Conservation (phyloP, 2,113 vertebrate species). For the Ariopsis seemanni region DNA sequence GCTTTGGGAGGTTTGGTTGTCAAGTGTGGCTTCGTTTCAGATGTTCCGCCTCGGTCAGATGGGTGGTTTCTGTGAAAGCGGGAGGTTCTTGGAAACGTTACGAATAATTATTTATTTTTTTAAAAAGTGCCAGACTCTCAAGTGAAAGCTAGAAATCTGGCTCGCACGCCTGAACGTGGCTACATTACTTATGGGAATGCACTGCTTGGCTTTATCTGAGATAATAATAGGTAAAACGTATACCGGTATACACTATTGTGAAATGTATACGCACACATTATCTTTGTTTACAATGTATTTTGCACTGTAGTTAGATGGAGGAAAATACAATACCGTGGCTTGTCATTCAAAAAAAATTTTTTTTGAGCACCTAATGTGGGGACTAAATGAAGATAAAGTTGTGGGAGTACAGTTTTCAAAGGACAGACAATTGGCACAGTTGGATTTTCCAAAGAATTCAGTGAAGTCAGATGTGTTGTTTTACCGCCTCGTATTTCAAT, state of each 20-base stretch:
- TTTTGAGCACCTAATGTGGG: neutral
- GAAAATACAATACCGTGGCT: neutral
- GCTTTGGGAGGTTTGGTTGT: slow-evolving; percentile 16
- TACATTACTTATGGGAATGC: neutral
- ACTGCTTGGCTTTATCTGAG: neutral
- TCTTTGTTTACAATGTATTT: neutral
- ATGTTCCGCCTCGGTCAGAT: neutral
- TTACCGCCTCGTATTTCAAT: neutral
- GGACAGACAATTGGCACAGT: neutral
- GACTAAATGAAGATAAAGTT: neutral
- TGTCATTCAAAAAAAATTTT: neutral
- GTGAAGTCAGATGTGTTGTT: neutral
- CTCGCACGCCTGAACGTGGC: neutral
- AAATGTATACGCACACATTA: neutral
- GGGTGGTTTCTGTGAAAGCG: neutral
- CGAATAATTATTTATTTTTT: too few species aligned
- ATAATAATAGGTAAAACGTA: neutral
- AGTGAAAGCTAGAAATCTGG: neutral
- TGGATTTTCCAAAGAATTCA: neutral
- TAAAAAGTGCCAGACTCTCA: neutral
- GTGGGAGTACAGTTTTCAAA: neutral
- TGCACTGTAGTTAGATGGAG: neutral
- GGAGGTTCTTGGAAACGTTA: neutral
- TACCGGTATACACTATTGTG: neutral
- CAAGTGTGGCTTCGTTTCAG: neutral